Conservation (phyloP, 1,140 invertebrate species). For the Atopsyche davidsoni region DNA sequence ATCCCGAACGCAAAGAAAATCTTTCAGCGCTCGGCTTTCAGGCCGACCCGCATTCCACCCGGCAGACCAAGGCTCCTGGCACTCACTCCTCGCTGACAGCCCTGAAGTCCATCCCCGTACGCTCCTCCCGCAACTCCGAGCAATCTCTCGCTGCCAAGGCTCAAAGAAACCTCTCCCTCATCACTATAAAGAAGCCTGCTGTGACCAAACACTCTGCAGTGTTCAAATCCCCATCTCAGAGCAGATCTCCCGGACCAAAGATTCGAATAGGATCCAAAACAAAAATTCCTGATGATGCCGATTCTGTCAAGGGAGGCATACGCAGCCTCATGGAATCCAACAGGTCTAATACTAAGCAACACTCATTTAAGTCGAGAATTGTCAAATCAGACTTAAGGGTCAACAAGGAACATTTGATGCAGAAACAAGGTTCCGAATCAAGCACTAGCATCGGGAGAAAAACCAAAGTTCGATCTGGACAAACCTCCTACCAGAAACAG, state of each 20-base stretch:
- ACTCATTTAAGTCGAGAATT: conserved; percentile 10
- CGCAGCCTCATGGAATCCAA: conserved; percentile 23
- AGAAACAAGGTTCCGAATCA: no score
- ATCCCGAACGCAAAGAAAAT: conserved; percentile 22
- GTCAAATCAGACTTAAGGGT: conserved; percentile 9
- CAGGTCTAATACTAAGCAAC: conserved; percentile 15
- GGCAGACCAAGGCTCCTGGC: conserved; percentile 6
- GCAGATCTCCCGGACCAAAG: conserved; percentile 14
- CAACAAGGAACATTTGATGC: background rate
- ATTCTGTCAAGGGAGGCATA: conserved; percentile 7
- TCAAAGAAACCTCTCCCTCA: conserved; percentile 23
- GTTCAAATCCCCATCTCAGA: conserved; percentile 13
- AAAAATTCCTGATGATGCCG: conserved; percentile 11
- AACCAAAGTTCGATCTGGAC: conserved; percentile 11
- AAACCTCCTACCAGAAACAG: conserved; percentile 26
- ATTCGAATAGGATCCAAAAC: conserved; percentile 16
- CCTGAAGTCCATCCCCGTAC: conserved; percentile 11
- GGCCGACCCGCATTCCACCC: conserved; percentile 2
- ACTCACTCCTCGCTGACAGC: conserved; percentile 3
- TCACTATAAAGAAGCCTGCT: conserved; percentile 24
- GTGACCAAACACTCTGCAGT: conserved; percentile 10
- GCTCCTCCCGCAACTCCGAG: conserved; percentile 5
- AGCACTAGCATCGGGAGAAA: conserved; percentile 2
- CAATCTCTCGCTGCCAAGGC: conserved; percentile 14
- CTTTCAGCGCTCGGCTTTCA: conserved; percentile 8